phyloP scores from a whole-genome alignment of 2,113 vertebrate genomes.

The Hemichromis elongatus region DNA sequence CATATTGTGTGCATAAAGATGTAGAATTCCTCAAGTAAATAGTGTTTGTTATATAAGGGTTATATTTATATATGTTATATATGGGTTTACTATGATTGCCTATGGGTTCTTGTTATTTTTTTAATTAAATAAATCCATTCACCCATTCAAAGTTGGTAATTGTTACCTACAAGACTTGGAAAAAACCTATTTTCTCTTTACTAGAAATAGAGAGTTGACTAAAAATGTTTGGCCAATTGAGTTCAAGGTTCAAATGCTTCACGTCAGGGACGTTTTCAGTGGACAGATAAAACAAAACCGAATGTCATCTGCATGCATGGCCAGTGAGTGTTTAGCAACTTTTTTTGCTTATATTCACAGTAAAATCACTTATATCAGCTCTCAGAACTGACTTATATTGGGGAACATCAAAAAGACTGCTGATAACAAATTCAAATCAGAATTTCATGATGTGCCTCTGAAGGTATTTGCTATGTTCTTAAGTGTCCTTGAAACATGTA shows the following conservation, averaged over 20 bases:
- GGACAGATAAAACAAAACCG: background rate
- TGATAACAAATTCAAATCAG: background rate
- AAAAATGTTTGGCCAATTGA: background rate
- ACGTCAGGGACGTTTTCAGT: background rate
- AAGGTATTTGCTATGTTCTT: background rate
- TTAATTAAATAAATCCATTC: background rate
- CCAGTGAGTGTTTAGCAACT: background rate
- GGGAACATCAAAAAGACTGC: background rate
- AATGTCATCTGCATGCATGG: background rate
- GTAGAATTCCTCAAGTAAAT: background rate
- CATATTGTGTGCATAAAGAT: background rate
- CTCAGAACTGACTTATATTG: background rate
- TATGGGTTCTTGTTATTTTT: background rate
- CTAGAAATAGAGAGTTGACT: background rate
- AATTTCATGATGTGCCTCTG: background rate
- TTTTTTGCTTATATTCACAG: background rate
- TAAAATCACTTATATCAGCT: background rate
- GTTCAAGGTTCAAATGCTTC: background rate
- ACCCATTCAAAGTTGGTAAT: background rate
- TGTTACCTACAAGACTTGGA: background rate
- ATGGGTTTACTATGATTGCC: background rate
- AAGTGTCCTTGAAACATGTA: conserved; percentile 54
- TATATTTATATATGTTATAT: background rate
- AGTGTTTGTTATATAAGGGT: background rate
- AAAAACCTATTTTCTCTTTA: background rate